phyloP scores from a whole-genome alignment of 1,140 invertebrate genomes.

The Drosophila pruinosa region DNA sequence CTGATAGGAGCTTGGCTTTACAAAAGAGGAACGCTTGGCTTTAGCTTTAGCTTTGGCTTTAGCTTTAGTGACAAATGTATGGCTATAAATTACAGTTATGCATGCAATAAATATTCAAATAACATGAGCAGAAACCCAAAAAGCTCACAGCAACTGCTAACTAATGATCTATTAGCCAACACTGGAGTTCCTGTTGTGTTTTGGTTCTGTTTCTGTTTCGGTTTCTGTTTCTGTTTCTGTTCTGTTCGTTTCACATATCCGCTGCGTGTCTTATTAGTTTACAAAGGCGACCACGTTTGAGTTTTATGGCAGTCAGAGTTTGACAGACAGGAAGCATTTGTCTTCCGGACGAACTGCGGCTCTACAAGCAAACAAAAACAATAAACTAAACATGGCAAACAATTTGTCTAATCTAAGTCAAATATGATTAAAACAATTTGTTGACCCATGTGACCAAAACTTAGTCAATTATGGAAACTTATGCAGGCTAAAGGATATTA shows the following conservation, averaged over 20 bases:
- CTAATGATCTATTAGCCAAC: slow-evolving; percentile 75
- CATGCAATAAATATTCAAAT: slow-evolving; percentile 80
- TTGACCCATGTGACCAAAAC: slow-evolving; percentile 26
- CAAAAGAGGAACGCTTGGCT: slow-evolving; percentile 15
- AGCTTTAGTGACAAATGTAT: slow-evolving; percentile 62
- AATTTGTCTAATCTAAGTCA: slow-evolving; percentile 52
- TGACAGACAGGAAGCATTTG: slow-evolving; percentile 56
- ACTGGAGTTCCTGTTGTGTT: slow-evolving; percentile 39
- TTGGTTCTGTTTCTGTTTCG: neutral
- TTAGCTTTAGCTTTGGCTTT: slow-evolving; percentile 19
- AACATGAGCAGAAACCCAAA: slow-evolving; percentile 48
- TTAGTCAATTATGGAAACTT: slow-evolving; percentile 6
- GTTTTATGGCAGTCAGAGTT: slow-evolving; percentile 69
- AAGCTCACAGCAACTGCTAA: slow-evolving; percentile 63
- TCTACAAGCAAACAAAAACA: neutral
- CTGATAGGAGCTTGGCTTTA: slow-evolving; percentile 1
- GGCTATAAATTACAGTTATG: slow-evolving; percentile 74
- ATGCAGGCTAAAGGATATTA: neutral
- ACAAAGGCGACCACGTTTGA: slow-evolving; percentile 68
- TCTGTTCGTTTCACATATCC: slow-evolving; percentile 42
- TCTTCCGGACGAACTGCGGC: slow-evolving; percentile 14
- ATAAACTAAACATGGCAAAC: slow-evolving; percentile 51
- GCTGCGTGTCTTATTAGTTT: slow-evolving; percentile 70
- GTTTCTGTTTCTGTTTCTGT: neutral
- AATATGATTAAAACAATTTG: slow-evolving; percentile 68